These are phyloP conservation scores for Drosophila mayaguana DNA, from an alignment of 2,888 invertebrate genomes.

Conservation along the genomic window DNA sequence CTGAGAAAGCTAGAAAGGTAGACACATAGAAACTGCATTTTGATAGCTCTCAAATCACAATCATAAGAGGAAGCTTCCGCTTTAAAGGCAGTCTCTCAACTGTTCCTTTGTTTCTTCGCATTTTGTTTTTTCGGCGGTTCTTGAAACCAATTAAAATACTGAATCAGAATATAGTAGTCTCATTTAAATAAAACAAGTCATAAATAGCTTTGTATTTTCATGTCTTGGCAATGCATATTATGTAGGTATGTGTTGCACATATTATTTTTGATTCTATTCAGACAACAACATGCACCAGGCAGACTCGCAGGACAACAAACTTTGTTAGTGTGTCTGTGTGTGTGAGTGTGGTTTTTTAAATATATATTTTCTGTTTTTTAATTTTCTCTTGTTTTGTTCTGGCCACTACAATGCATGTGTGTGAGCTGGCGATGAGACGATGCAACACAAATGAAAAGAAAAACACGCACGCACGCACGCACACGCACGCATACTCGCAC, in stretches of 20 bases:
- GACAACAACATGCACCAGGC: conserved; percentile 17
- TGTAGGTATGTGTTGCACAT: neutral
- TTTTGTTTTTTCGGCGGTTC: neutral
- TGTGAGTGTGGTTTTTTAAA: neutral
- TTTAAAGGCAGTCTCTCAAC: neutral
- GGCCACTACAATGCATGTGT: conserved; percentile 9
- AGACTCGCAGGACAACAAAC: conserved; percentile 9
- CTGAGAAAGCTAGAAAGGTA: neutral
- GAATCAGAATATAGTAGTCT: neutral
- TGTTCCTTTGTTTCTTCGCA: neutral
- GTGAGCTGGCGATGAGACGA: conserved; percentile 3
- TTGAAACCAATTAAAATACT: neutral
- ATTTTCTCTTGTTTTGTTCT: neutral
- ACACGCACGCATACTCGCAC: no score
- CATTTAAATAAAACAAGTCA: conserved; percentile 9
- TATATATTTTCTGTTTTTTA: no score
- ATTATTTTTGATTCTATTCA: neutral
- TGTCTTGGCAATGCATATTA: conserved; percentile 8
- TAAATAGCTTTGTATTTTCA: neutral
- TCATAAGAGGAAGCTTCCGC: neutral
- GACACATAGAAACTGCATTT: conserved; percentile 6
- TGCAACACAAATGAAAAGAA: conserved; percentile 4
- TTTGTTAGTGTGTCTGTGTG: neutral
- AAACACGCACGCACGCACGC: neutral
- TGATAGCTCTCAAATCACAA: neutral